Base-by-base conservation (phyloP, 2,113 vertebrate genomes). In the Zosterops japonicus region DNA sequence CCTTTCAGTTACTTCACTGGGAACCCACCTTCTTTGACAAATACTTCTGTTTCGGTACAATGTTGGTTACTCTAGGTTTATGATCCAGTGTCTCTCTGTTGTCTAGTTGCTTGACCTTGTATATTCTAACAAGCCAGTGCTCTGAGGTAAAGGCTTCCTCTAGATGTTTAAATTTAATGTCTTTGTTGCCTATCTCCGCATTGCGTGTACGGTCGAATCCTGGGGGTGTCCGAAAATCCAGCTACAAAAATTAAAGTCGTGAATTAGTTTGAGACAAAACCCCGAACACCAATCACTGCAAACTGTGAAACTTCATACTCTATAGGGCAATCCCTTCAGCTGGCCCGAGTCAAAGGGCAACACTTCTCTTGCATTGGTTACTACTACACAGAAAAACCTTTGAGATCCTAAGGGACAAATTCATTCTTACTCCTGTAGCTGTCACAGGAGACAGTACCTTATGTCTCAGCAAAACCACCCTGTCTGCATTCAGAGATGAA, bases 81-180 rank as follows among this genome's bases (percentile, higher is more conserved):
- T 98, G 99, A 96, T 98, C 98, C 97, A 99, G 86, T 14, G 98
- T 98, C 97, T 99, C 98, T 89, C 99, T 97, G 98, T 99, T 99
- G 91, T 99, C 99, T 94, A 98, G 98, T 49, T 98, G 98, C 98
- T 99, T 99, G 87, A 99, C 99, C 98, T 99, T 99, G 98, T 99
- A 99, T 98, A 99, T 99, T 95, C 99, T 98, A 94, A 99, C 99
- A 91, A 99, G 98, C 99, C 99, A 99, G 96, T 99, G 99, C 97
- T 99, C 99, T 17, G 99, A 99, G 57, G 99, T 99, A 95, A 99
- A 99, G 49, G 99, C 99, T 97, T 99, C 99, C 96, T 99, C 99
- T 97, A 99, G 98, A 94, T 99, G 99, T 95, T 98, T 98, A 97
- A 99, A 99, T 96, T 98, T 98, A 91, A 99, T 99, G 97, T 99